Evolutionary conservation across 1,140 invertebrate species (phyloP), one percentile per base, ranked within the genome.

Genomic region (Heterodera carotae): DNA sequence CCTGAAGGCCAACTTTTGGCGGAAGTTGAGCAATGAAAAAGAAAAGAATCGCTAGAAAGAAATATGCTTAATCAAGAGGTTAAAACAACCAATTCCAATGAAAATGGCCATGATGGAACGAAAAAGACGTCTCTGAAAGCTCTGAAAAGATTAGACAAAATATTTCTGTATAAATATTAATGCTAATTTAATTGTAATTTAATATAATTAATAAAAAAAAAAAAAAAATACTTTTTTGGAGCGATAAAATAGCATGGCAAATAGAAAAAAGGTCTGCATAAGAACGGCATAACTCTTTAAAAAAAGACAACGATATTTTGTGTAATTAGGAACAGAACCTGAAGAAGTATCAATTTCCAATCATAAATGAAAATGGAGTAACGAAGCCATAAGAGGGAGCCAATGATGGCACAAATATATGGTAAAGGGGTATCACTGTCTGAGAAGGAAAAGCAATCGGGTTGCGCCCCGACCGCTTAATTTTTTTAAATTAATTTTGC

Each of bases 301-400:
- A 7, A 10, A n/a, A 43, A 60, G n/a, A 8, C 18, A 67, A 27
- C 1, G 18, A n/a, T 15, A 73, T 48, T 48, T 34, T 7, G 10
- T 2, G 25, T 29, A 7, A 59, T 59, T 72, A n/a, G 33, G 6
- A 33, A 15, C 18, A 15, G 34, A 4, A 73, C 71, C 69, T 86
- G 85, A 4, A 86, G 75, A 4, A 86, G 71, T 27, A 86, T 80
- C 27, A 86, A 56, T 77, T 86, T 86, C n/a, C 78, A 43, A 56
- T 86, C 85, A 6, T 71, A 69, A 22, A 86, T 85, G 68, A 87
- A 86, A 43, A 86, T 74, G 27, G 85, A 78, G 62, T 86, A 86
- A 53, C 85, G 71, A 4, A 87, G 72, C 85, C 85, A 86, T 27
- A 86, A 43, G 7, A 75, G 10, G 15, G 85, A 84, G 8, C 83